Percentiles rank a stretch among this genome's conserved stretches.
These are phyloP conservation scores for Anarhynchus alexandrinus DNA, from an alignment of 2,113 vertebrate species.

Conservation along the genomic window DNA sequence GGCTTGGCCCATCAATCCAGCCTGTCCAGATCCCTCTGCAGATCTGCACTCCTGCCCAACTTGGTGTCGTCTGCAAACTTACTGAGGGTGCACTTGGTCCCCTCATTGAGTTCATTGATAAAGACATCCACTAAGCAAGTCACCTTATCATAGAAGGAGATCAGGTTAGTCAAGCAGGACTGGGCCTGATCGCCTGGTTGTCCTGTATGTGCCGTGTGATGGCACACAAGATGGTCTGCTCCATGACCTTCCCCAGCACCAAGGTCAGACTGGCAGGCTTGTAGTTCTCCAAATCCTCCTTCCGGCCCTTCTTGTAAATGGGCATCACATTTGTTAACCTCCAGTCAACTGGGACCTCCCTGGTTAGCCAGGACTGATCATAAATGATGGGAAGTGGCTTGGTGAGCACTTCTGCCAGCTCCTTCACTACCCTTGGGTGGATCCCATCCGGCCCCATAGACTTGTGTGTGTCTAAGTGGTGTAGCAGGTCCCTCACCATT, in stretches of 20 bases:
- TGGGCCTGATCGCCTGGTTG: too few relatives aligned
- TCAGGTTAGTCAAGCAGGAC: not conserved
- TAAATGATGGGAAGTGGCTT: not conserved
- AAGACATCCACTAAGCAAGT: not conserved
- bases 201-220: fast-evolving
- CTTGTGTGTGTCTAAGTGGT: not conserved
- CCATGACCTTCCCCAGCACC: fast-evolving
- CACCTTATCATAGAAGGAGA: not conserved
- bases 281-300: not conserved
- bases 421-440: not conserved
- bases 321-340: not conserved
- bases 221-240: not conserved
- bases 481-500: not conserved
- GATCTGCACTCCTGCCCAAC: too few relatives aligned
- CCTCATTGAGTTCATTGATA: not conserved
- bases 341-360: not conserved
- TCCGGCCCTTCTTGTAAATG: not conserved
- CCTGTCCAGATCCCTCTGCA: not conserved
- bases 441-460: not conserved
- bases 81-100: too few relatives aligned
- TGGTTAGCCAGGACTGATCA: not conserved
- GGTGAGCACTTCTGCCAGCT: not conserved
- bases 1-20: not conserved
- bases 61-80: too few relatives aligned
- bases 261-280: not conserved